Evolutionary conservation across 2,888 invertebrate genomes (phyloP), one percentile per base, ranked within the genome.

Genomic region (Villa cingulata): DNA sequence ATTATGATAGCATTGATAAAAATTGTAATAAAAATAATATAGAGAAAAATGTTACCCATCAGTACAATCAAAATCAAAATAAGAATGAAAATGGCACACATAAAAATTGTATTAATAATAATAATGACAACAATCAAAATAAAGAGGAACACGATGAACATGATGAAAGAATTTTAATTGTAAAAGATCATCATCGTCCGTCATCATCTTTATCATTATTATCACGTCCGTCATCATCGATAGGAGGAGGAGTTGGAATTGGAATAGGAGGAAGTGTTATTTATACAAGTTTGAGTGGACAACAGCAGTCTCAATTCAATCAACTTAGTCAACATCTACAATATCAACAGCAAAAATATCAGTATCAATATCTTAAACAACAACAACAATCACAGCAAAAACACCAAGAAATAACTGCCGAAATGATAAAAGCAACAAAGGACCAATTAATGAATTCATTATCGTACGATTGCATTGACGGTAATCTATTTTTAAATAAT

Each of bases 51-150:
- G 4, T 23, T 23, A 16, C 32, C 16, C 15, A 39, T 32, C n/a
- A 29, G 18, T n/a, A n/a, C n/a, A n/a, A n/a, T n/a, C n/a, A n/a
- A 12, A 18, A 41, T 12, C 27, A 38, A 18, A 44, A 43, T 27
- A 15, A 37, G 2, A 27, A 23, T 27, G 43, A 37, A 19, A 36
- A 34, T 29, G 15, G 27, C 10, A 37, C 15, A 14, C 43, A 18
- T 17, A 43, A 43, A 18, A 43, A 47, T 18, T 38, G 32, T 42
- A 32, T 36, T 40, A 39, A 45, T 32, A 17, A 47, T 9, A 38
- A 18, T 16, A 43, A 37, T 27, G 29, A 29, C 6, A 27, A 41
- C 20, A 27, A n/a, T 23, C 7, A 23, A 23, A 23, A 23, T 23
- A 23, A 23, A 23, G 4, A 7, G 23, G 23, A 7, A 6, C 23